phyloP scores from a whole-genome alignment of 2,113 vertebrate genomes.

The Lathamus discolor region DNA sequence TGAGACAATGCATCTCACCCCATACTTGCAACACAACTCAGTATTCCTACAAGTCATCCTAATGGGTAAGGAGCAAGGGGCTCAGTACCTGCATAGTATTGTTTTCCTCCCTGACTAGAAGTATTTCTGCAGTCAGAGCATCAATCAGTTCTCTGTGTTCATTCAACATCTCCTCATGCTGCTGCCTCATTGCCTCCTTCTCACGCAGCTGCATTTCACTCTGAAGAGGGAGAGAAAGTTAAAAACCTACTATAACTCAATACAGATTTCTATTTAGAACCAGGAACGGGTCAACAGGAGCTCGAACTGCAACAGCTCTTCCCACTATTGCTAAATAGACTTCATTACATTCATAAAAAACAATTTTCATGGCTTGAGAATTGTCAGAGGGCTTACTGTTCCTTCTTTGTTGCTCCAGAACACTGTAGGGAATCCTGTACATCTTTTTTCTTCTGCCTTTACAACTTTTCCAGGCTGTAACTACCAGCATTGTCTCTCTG shows the following conservation, averaged over 20 bases:
- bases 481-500: neutral
- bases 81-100: conserved; percentile 76
- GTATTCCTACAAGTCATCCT: neutral
- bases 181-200: conserved; percentile 71
- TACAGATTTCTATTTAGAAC: neutral
- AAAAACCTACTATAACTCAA: neutral
- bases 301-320: neutral
- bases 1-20: neutral
- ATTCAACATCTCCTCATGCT: conserved; percentile 73
- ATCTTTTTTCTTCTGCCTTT: neutral
- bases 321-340: neutral
- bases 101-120: conserved; percentile 83
- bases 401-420: neutral
- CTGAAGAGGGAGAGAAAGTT: conserved; percentile 57
- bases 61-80: neutral
- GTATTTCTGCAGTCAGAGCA: conserved; percentile 88
- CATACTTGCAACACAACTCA: neutral
- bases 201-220: conserved; percentile 76
- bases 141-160: conserved; percentile 88
- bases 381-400: neutral
- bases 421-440: neutral
- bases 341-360: neutral
- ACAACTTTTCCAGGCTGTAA: neutral
- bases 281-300: neutral
- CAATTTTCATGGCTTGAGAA: neutral